Percentiles rank a stretch among this genome's conserved stretches.
These are phyloP conservation scores for Drosophila niveifrons DNA, from an alignment of 2,888 invertebrate genomes.

Conservation along the genomic window DNA sequence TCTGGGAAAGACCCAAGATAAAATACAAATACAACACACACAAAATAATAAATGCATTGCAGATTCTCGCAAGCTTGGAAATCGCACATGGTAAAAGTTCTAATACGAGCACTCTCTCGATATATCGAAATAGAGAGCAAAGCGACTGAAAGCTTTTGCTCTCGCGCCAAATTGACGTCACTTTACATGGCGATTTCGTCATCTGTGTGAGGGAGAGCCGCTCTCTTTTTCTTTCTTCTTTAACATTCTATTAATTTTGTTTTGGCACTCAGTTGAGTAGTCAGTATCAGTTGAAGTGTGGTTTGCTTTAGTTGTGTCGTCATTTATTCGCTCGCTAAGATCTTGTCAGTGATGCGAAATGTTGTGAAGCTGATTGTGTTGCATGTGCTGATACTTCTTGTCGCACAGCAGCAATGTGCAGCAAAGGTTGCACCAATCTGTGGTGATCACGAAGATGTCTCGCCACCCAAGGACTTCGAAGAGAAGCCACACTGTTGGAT, in stretches of 20 bases:
- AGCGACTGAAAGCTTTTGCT: not conserved
- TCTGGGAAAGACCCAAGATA: no score
- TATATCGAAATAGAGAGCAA: not conserved
- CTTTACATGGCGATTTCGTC: not conserved
- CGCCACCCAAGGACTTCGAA: not conserved
- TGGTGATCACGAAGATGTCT: conserved; percentile 4
- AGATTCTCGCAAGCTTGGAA: no score
- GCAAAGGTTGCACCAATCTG: not conserved
- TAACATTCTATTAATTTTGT: not conserved
- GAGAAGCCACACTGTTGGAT: not conserved
- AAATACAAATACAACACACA: no score
- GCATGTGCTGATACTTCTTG: not conserved
- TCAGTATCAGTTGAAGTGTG: not conserved
- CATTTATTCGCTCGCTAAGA: not conserved
- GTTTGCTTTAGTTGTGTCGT: not conserved
- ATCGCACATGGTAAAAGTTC: no score
- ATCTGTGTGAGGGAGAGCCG: not conserved
- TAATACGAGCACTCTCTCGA: no score
- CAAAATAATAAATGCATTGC: no score
- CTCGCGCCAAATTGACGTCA: not conserved
- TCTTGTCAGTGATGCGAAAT: not conserved
- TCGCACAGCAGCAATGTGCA: not conserved
- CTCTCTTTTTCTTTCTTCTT: not conserved
- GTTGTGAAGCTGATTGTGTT: not conserved
- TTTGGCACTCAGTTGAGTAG: not conserved